Base-by-base conservation (phyloP, 2,113 vertebrate species). In the Etia nguti region DNA sequence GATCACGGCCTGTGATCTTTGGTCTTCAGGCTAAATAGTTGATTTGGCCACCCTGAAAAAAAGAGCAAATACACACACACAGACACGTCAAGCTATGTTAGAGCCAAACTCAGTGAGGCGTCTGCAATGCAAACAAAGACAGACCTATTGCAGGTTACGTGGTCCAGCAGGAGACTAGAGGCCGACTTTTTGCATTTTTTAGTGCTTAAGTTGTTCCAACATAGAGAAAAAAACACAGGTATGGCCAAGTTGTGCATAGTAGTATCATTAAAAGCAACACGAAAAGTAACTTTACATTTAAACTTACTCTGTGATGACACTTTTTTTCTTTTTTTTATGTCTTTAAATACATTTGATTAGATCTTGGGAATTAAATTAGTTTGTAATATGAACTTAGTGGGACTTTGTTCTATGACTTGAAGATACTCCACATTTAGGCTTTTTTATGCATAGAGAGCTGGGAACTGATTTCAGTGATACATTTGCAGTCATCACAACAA, bases 71-170 rank as follows among this genome's bases (percentile, higher is more conserved):
- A 91, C 89, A 92, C 88, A 92, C 88, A 92, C 52, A 89, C 36
- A 89, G 77, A 87, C 91, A 93, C 60, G 92, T 96, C 95, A 96
- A 86, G 86, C 87, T 87, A 89, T 90, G 95, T 96, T 93, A 95
- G 88, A 91, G 79, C 88, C 79, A 94, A 90, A 94, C 59, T 91
- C 93, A 94, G 65, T 90, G 90, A 94, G 85, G 92, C 88, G 70
- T 92, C 88, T 92, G 86, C 84, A 95, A 87, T 89, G 90, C 94
- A 96, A 96, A 96, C 94, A 95, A 59, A 31, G 83, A 84, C 91
- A 79, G 81, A 79, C 80, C 57, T 81, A n/a, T 24, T 86, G 83
- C 84, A 90, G 90, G 82, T 87, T 87, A 88, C 88, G 85, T 60
- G 4, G 68, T 85, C 79, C 65, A 86, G 84, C 70, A 34, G 54